Base-by-base conservation (phyloP, 2,888 invertebrate genomes). In the Tubulanus polymorphus region DNA sequence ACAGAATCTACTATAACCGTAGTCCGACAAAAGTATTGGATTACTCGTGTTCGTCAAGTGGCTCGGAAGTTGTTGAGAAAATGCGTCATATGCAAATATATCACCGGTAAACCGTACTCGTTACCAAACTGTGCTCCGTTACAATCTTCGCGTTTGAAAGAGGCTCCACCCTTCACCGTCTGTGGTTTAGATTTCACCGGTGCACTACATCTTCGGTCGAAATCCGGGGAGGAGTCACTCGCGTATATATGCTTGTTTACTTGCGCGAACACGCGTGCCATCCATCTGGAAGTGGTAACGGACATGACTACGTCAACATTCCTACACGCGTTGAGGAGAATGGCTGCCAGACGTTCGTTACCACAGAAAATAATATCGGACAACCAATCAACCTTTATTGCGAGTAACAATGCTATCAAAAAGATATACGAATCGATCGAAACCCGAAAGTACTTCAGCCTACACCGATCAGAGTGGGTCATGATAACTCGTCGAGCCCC, bases 141-240 rank as follows among this genome's bases (percentile, higher is more conserved):
- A 8, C 6, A 8, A 23, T 8, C 6, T 3, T 41, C 23, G 6
- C 41, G 41, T 8, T 18, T 41, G 6, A 5, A 15, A 23, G 6
- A 41, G 6, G 41, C 41, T 8, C 41, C 41, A 15, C 41, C 41
- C 6, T 61, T 61, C 45, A 53, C 53, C 10, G 50, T 60, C 1
- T 60, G 60, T 23, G 62, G 57, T 1, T 56, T 61, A 10, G 61
- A 60, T 51, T 60, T 50, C 30, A 57, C 59, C 2, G 61, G 59
- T 12, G 37, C 47, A 5, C 27, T 55, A 12, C 47, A 47, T 15
- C 20, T 41, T 5, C 6, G 18, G 23, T 8, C 41, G 3, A 23
- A 30, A 2, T 32, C 10, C 1, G 52, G 51, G 5, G 8, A 51
- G 25, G 28, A 48, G 27, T 20, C 18, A 15, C n/a, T n/a, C n/a